Evolutionary conservation across 2,797 vertebrate genomes (phyloP).

Genomic region (Acanthurus lineatus): DNA sequence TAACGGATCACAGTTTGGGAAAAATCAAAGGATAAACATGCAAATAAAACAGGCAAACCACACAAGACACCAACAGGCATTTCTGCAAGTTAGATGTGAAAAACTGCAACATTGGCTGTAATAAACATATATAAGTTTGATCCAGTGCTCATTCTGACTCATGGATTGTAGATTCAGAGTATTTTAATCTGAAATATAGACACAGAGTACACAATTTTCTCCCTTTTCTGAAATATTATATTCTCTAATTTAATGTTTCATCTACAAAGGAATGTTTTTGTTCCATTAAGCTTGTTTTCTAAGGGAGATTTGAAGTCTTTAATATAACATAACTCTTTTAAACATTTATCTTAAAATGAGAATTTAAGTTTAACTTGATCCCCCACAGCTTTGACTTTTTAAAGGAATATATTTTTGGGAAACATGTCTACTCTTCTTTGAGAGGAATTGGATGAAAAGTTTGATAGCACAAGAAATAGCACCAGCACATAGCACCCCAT

Average conservation of each 20-base stretch:
- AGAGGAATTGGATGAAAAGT: background rate
- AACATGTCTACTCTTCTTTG: background rate
- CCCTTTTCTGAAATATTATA: too few relatives aligned
- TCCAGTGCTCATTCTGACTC: background rate
- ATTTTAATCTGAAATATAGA: too few relatives aligned
- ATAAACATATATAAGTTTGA: background rate
- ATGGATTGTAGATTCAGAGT: background rate
- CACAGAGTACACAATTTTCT: too few relatives aligned
- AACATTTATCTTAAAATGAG: background rate
- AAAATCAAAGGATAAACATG: too few relatives aligned
- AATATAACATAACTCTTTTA: background rate
- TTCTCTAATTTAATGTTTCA: too few relatives aligned
- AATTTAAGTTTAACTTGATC: background rate
- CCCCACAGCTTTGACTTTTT: background rate
- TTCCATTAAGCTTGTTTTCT: too few relatives aligned
- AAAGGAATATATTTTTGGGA: background rate
- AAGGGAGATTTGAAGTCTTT: too few relatives aligned
- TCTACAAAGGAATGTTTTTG: too few relatives aligned
- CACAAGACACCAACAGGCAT: constrained; percentile 2
- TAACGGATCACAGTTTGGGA: too few relatives aligned
- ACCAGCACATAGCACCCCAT: too few relatives aligned
- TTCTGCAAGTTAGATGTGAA: constrained; percentile 7
- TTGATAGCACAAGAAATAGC: background rate
- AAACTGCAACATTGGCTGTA: background rate
- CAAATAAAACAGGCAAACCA: background rate